Evolutionary conservation across 2,888 invertebrate genomes (phyloP).

Genomic region (Argyresthia goedartella): DNA sequence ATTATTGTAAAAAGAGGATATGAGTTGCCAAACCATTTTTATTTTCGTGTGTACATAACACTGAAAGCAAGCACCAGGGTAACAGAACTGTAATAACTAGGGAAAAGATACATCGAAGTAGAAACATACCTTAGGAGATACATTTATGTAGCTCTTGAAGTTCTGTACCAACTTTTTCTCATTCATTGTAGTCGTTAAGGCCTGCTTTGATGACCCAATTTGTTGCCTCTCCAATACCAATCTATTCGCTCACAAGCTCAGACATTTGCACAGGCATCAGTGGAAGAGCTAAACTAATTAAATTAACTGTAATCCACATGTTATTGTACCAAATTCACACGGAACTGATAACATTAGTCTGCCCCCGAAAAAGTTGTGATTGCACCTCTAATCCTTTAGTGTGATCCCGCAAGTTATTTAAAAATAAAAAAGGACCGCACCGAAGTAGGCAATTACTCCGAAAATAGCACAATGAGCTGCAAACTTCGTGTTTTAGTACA

Average conservation of each 20-base stretch:
- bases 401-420: slow-evolving; percentile 5
- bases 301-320: slow-evolving; percentile 43
- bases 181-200: slow-evolving; percentile 46
- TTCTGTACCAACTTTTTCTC: slow-evolving; percentile 65
- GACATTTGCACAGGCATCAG: neutral
- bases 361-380: slow-evolving; percentile 4
- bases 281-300: slow-evolving; percentile 3
- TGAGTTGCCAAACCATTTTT: too few relatives aligned
- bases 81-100: too few relatives aligned
- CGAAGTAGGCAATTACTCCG: slow-evolving; percentile 12
- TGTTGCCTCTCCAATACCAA: slow-evolving; percentile 19
- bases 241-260: slow-evolving; percentile 11
- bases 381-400: slow-evolving; percentile 1
- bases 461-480: slow-evolving; percentile 11
- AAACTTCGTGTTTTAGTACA: slow-evolving; percentile 12
- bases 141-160: slow-evolving; percentile 71
- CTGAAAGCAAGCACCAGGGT: too few relatives aligned
- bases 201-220: slow-evolving; percentile 40
- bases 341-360: slow-evolving; percentile 51
- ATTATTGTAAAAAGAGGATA: too few relatives aligned
- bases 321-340: slow-evolving; percentile 19
- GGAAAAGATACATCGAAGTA: too few relatives aligned
- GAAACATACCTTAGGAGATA: slow-evolving; percentile 42
- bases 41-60: too few relatives aligned
- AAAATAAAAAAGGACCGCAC: neutral